These are phyloP conservation scores for Henicopernis longicauda DNA, from an alignment of 2,113 vertebrate species.

Conservation along the genomic window DNA sequence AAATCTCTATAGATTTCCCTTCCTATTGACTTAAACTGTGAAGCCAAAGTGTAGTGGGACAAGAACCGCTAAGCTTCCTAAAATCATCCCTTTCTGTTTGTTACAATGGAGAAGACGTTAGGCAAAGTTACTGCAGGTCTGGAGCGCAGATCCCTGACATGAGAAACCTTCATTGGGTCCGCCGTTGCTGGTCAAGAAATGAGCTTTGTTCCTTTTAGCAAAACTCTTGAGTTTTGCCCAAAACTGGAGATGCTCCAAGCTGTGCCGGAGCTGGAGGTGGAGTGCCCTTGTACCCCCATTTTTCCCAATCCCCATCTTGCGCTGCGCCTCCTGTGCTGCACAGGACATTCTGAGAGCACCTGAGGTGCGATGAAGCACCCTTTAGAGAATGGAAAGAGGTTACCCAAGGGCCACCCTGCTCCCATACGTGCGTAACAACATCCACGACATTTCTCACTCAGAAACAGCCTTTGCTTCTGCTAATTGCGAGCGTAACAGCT, in stretches of 20 bases:
- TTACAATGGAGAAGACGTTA: background rate
- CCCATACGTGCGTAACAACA: accelerated
- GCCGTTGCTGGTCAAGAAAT: background rate
- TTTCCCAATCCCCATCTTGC: background rate
- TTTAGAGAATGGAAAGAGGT: background rate
- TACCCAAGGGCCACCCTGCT: background rate
- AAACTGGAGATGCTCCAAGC: background rate
- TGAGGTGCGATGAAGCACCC: background rate
- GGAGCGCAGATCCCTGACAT: background rate
- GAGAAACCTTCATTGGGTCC: background rate
- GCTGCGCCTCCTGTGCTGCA: background rate
- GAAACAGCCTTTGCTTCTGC: background rate
- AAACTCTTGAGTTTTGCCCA: background rate
- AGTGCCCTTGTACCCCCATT: background rate
- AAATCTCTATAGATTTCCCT: background rate
- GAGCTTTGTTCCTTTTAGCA: background rate
- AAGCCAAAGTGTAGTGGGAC: background rate
- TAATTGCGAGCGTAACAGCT: background rate
- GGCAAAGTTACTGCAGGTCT: background rate
- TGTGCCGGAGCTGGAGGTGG: background rate
- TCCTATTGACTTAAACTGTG: background rate
- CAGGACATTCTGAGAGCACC: background rate
- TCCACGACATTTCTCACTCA: accelerated
- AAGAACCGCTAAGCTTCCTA: background rate
- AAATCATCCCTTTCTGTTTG: background rate